Base-by-base conservation (phyloP, 64 coral and sea anemone species). In the Actinia tenebrosa region DNA sequence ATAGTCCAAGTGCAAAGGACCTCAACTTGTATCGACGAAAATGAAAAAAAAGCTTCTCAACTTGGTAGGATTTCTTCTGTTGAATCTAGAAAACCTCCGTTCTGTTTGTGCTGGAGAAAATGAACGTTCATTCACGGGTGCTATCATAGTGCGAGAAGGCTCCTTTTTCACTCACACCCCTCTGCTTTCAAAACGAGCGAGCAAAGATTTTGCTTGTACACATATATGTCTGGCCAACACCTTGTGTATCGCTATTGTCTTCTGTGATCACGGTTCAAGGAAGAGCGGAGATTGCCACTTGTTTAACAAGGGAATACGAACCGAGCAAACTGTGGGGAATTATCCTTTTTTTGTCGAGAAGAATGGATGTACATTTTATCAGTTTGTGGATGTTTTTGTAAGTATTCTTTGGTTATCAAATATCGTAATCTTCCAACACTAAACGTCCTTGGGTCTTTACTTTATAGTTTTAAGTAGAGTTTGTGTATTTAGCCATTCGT, bases 361-460 rank as follows among this genome's bases (percentile, higher is more conserved):
- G 22, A 82, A 64, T 23, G 20, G 69, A 27, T 91, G 89, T 53
- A 86, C 56, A 23, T 91, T 79, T 64, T 84, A 91, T 64, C 89
- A 91, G 59, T 91, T 79, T 25, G 56, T 86, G n/a, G 50, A 80
- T 60, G 78, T 86, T 30, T 1, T 30, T n/a, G 89, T 91, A 77
- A 91, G 89, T 91, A 75, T 45, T 47, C 20, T 86, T 68, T 20
- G 22, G 1, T 22, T 84, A 42, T n/a, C 56, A 69, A 69, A 69
- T 75, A 30, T 27, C 25, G 45, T 81, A 19, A 81, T 81, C 79
- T 81, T 81, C 25, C 13, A 58, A 16, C 56, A 58, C 15, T 58
- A 6, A 37, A 14, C 2, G 7, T 58, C 56, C 56, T 58, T 16
- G 56, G 56, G 56, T 7, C 13, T 58, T 58, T 58, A 13, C 56